phyloP scores from a whole-genome alignment of 2,797 vertebrate genomes.

The Loris lydekkerianus region DNA sequence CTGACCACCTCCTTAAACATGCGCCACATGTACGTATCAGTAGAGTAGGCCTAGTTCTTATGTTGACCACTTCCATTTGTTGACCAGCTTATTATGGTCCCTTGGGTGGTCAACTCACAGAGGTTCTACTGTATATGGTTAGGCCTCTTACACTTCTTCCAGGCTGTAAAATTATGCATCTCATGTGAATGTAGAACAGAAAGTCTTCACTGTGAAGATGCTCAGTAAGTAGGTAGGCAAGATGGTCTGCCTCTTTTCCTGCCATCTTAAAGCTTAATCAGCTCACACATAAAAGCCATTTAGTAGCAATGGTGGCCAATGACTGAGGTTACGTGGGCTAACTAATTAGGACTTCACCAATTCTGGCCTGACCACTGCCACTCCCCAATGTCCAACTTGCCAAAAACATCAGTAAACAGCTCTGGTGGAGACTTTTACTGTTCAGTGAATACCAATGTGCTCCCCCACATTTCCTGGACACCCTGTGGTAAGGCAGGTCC shows the following conservation, averaged over 20 bases:
- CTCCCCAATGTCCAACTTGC: not conserved
- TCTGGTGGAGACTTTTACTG: not conserved
- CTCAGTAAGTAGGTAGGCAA: not conserved
- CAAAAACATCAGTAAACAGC: not conserved
- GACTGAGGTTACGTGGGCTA: not conserved
- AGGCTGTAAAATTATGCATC: not conserved
- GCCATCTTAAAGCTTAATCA: not conserved
- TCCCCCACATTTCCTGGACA: not conserved
- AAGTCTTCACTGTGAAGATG: not conserved
- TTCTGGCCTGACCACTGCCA: not conserved
- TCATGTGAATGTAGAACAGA: not conserved
- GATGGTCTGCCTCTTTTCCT: not conserved
- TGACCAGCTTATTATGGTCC: too few relatives aligned
- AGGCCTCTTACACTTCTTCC: not conserved
- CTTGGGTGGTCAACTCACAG: too few relatives aligned
- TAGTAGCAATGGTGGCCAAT: not conserved
- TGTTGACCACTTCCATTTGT: too few relatives aligned
- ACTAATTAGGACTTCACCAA: not conserved
- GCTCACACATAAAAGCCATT: not conserved
- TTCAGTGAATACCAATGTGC: not conserved
- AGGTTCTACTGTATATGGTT: too few relatives aligned
- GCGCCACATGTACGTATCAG: too few relatives aligned
- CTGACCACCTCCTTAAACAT: too few relatives aligned
- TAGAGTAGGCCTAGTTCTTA: too few relatives aligned
- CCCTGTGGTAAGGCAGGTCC: too few relatives aligned